Evolutionary conservation across 2,888 invertebrate genomes (phyloP), one percentile per base, ranked within the genome.

Genomic region (Ochropacha duplaris): DNA sequence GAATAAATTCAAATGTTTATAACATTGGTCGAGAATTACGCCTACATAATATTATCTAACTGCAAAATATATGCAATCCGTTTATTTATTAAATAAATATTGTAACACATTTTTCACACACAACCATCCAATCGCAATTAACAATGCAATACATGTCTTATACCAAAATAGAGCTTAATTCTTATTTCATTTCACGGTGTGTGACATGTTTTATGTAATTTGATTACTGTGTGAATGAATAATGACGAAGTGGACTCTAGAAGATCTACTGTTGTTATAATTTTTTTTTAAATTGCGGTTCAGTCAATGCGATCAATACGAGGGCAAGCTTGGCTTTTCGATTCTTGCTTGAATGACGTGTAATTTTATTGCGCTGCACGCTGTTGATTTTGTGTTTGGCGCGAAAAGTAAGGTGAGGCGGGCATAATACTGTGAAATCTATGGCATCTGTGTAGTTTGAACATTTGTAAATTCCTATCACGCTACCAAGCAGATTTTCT

Each of bases 21-120:
- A 80, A 83, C 81, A 80, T 84, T 79, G 80, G 83, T 84, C 79
- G 82, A 71, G 69, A 64, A 75, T 78, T 73, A 72, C 65, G 71
- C 66, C 66, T 74, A 78, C 74, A 73, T 69, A 12, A 2, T 31
- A 31, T 12, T 12, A 12, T 31, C 12, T 3, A 12, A 31, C 28
- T 24, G 3, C 24, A 24, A n/a, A n/a, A n/a, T n/a, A n/a, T n/a
- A n/a, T n/a, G n/a, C n/a, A n/a, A n/a, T n/a, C n/a, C n/a, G n/a
- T n/a, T n/a, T n/a, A n/a, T n/a, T n/a, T n/a, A n/a, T n/a, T n/a
- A n/a, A n/a, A 24, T 24, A 24, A 2, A 24, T 4, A 24, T 24
- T 24, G 24, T 5, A 24, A 24, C 5, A 24, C 24, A 24, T 24
- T 24, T 24, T 2, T n/a, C n/a, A n/a, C n/a, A n/a, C n/a, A n/a